A percentile compares a stretch with the other conserved stretches of the same genome.
phyloP scores from a whole-genome alignment of 2,113 vertebrate species.

The Periophthalmus modestus region DNA sequence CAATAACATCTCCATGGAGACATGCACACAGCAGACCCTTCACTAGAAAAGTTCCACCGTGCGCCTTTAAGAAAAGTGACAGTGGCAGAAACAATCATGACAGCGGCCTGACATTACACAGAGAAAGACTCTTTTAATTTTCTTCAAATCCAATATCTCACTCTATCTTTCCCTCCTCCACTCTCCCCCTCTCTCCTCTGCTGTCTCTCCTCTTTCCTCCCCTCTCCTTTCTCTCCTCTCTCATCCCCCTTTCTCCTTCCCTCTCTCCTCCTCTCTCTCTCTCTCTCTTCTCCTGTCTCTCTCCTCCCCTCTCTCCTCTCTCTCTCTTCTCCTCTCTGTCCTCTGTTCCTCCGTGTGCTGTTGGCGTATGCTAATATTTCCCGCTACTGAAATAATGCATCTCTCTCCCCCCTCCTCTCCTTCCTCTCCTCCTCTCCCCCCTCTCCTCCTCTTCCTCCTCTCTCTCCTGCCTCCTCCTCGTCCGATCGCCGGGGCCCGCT shows the following conservation, averaged over 20 bases:
- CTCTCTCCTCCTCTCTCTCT: not conserved
- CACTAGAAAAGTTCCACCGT: too few species aligned
- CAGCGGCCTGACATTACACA: not conserved
- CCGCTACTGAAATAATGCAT: constrained; percentile 29
- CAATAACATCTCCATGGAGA: too few species aligned
- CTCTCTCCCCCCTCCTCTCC: constrained; percentile 32
- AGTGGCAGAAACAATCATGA: too few species aligned
- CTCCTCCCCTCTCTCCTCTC: too few species aligned
- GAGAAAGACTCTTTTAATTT: not conserved
- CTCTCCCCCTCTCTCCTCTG: not conserved
- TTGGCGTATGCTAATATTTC: constrained; percentile 62
- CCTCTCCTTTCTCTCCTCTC: too few species aligned
- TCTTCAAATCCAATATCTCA: not conserved
- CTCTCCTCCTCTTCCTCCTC: not conserved
- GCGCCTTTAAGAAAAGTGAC: too few species aligned
- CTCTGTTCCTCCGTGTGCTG: constrained; percentile 14
- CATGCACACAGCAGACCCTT: too few species aligned
- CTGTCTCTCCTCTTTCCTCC: not conserved
- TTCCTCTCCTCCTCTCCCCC: too few species aligned
- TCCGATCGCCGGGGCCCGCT: constrained; percentile 64
- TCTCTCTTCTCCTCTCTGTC: not conserved
- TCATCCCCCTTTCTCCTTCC: too few species aligned
- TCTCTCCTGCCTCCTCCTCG: constrained; percentile 25
- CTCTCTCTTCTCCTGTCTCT: not conserved
- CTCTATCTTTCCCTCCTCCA: not conserved